phyloP scores from a whole-genome alignment of 1,140 invertebrate species.

The Heliconius congener region DNA sequence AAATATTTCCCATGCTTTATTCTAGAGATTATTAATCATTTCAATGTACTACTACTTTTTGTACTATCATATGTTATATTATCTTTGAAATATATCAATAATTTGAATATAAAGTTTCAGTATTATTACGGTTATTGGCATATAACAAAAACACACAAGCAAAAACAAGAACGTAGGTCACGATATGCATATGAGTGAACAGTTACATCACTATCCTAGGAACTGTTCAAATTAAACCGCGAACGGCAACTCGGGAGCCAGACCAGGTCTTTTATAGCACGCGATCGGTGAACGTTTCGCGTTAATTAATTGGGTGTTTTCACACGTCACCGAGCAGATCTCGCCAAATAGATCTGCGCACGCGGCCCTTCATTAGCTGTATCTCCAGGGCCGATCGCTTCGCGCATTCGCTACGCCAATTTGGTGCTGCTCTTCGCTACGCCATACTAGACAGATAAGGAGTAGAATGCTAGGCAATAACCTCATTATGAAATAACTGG shows the following conservation, averaged over 20 bases:
- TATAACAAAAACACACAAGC: neutral
- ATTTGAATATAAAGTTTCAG: no score
- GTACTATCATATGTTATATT: no score
- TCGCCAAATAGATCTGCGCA: constrained; percentile 77
- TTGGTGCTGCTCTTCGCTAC: constrained; percentile 71
- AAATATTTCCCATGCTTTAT: no score
- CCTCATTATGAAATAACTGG: constrained; percentile 79
- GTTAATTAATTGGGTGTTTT: constrained; percentile 81
- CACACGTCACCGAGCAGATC: constrained; percentile 79
- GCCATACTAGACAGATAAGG: constrained; percentile 69
- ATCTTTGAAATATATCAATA: no score
- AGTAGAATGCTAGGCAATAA: constrained; percentile 77
- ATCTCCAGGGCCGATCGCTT: constrained; percentile 68
- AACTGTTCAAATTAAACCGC: constrained; percentile 51
- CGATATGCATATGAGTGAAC: constrained; percentile 43
- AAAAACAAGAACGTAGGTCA: constrained; percentile 24
- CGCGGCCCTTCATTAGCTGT: constrained; percentile 77
- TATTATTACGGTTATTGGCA: no score
- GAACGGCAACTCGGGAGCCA: constrained; percentile 49
- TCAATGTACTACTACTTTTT: no score
- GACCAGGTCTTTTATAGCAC: constrained; percentile 53
- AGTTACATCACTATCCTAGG: constrained; percentile 47
- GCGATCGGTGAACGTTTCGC: constrained; percentile 63
- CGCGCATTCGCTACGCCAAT: constrained; percentile 76
- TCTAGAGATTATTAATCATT: no score